Conservation (phyloP, 2,888 invertebrate genomes). For the Phoronis australis region DNA sequence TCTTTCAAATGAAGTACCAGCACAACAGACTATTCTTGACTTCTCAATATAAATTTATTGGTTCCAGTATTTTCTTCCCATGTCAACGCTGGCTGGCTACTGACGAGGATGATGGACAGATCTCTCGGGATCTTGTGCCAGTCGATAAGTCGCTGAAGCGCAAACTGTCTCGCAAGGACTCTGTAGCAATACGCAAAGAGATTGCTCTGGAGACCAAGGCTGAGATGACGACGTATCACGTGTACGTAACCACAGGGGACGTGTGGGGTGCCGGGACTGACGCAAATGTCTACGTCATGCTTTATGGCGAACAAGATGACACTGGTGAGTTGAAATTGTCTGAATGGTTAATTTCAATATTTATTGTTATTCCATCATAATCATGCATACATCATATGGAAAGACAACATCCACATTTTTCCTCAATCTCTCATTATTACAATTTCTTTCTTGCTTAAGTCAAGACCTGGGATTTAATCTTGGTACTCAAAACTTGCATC, state of each 20-base stretch:
- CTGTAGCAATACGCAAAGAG: conserved; percentile 35
- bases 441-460: too few relatives aligned
- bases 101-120: conserved; percentile 49
- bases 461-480: too few relatives aligned
- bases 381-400: too few relatives aligned
- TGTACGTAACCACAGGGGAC: conserved; percentile 40
- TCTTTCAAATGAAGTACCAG: too few relatives aligned
- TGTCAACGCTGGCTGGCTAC: conserved; percentile 51
- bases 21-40: too few relatives aligned
- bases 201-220: conserved; percentile 50
- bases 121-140: conserved; percentile 48
- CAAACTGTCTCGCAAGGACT: conserved; percentile 29
- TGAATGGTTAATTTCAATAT: too few relatives aligned
- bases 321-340: conserved; percentile 40
- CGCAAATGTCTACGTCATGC: conserved; percentile 32
- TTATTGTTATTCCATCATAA: too few relatives aligned
- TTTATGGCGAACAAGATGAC: conserved; percentile 49
- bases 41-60: too few relatives aligned
- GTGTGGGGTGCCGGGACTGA: conserved; percentile 30
- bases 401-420: too few relatives aligned
- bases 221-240: conserved; percentile 49
- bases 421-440: too few relatives aligned
- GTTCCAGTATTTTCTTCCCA: too few relatives aligned
- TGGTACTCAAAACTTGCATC: too few relatives aligned
- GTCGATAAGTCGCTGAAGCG: conserved; percentile 37